Evolutionary conservation across 2,888 invertebrate genomes (phyloP).

Genomic region (Stenotaenia linearis): DNA sequence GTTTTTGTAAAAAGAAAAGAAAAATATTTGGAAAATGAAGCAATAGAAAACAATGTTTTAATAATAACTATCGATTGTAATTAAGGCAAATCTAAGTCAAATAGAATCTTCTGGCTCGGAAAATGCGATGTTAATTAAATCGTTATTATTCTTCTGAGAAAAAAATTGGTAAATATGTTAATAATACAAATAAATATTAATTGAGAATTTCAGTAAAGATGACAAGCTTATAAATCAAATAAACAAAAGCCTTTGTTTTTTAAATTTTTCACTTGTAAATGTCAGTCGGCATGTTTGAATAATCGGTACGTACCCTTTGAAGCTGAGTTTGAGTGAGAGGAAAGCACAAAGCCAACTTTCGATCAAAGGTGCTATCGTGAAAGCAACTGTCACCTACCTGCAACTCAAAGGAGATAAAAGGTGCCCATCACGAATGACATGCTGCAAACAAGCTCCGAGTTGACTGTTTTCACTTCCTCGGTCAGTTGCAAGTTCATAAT

Average conservation of each 20-base stretch:
- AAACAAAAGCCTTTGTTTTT: too few relatives aligned
- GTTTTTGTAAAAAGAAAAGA: background rate
- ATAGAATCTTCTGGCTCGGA: background rate
- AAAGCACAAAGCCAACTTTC: background rate
- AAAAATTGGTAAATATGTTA: background rate
- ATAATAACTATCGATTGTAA: background rate
- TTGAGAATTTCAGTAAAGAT: too few relatives aligned
- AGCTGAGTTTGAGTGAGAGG: background rate
- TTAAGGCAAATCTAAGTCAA: background rate
- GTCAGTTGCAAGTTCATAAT: background rate
- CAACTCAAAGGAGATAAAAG: background rate
- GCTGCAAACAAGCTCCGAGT: background rate
- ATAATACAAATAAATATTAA: too few relatives aligned
- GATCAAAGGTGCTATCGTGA: conserved; percentile 7
- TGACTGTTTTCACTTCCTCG: background rate
- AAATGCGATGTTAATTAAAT: background rate
- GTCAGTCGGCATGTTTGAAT: background rate
- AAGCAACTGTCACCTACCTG: background rate
- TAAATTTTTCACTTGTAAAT: background rate
- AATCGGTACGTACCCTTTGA: background rate
- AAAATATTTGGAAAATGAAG: background rate
- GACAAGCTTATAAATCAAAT: too few relatives aligned
- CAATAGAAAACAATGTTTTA: background rate
- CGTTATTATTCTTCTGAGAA: background rate
- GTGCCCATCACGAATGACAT: background rate